Base-by-base conservation (phyloP, 2,888 invertebrate species). In the Diarsia rubi region DNA sequence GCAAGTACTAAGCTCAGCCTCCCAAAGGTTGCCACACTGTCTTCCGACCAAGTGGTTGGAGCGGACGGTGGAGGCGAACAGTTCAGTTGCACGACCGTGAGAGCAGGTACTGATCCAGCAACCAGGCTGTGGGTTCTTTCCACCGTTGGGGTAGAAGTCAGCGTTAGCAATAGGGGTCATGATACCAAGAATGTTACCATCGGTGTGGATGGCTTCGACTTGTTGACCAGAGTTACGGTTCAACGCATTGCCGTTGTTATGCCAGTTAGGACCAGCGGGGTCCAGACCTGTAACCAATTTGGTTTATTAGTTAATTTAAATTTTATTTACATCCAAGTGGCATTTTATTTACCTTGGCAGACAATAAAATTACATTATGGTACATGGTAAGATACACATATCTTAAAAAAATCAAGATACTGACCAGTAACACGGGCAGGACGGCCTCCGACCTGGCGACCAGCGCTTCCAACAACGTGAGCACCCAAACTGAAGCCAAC, bases 401-500 rank as follows among this genome's bases (percentile, higher is more conserved):
- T 45, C 0, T 27, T 37, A n/a, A 64, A 52, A 54, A 45, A 11
- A 37, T n/a, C 16, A 64, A 44, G 57, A 63, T 66, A 66, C 77
- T 86, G 52, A 95, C 95, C 95, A 65, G 95, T 95, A 27, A 95
- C 86, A 73, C 95, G 91, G 2, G 78, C 79, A 5, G 92, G 89
- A 2, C 89, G 88, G 21, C 92, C 86, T 11, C 90, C 83, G 54
- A 90, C 86, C 1, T 80, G 79, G 9, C 94, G 93, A 5, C 95
- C 95, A 75, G 94, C 94, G 37, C 88, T 91, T 3, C 95, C 95
- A 1, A 94, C 94, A 12, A 95, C 86, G 75, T 95, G 95, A 79
- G 95, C 95, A 8, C 96, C 96, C 80, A 95, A 91, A 86, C 96
- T 95, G 91, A 92, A 93, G 42, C 96, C 96, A 44, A 95, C 90